Conservation (phyloP, 2,797 vertebrate genomes). For the Amblyopsis hoosieri region DNA sequence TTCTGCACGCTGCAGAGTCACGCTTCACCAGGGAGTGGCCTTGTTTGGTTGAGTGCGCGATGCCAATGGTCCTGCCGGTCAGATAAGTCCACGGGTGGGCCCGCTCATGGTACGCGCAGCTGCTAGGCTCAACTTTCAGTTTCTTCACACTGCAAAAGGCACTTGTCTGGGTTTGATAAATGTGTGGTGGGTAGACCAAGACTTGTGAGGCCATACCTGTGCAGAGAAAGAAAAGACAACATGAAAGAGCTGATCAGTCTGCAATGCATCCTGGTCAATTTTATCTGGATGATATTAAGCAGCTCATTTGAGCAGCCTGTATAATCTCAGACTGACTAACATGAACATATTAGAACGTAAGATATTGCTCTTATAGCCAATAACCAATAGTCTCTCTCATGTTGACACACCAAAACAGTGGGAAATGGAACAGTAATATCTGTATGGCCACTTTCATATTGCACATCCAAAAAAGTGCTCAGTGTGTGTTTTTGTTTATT, state of each 20-base stretch:
- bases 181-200: conserved; percentile 99
- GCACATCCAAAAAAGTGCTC: no score
- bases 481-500: no score
- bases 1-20: conserved; percentile 82
- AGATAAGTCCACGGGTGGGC: conserved; percentile 89
- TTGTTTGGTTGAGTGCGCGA: conserved; percentile 86
- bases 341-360: background rate
- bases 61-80: conserved; percentile 93
- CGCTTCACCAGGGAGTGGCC: conserved; percentile 87
- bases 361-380: background rate
- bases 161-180: conserved; percentile 99
- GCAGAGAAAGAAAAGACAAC: conserved; percentile 40
- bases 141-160: conserved; percentile 99
- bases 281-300: no score
- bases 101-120: conserved; percentile 96
- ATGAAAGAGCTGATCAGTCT: conserved; percentile 24
- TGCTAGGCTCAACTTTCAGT: conserved; percentile 98
- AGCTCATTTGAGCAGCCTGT: no score
- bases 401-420: conserved; percentile 6
- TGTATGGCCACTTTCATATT: no score
- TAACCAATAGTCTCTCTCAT: background rate
- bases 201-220: conserved; percentile 99
- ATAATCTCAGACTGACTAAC: background rate
- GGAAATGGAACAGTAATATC: no score
- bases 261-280: background rate